Percentiles rank a stretch among this genome's conserved stretches.
Conservation (phyloP, 2,888 invertebrate species). For the Mythimna loreyi region DNA sequence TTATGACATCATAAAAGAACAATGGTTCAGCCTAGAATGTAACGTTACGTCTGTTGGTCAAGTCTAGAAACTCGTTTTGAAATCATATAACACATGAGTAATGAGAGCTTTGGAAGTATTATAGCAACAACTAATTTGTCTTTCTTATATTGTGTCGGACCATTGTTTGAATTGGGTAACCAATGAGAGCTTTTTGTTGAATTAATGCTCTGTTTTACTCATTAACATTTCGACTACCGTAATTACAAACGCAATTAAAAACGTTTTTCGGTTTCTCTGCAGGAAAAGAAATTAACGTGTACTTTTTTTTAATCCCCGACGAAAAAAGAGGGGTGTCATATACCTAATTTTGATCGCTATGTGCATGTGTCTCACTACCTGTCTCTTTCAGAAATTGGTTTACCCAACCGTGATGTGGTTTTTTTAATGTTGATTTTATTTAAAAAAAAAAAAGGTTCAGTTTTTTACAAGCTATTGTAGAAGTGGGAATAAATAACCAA, state of each 20-base stretch:
- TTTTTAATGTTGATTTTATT: no score
- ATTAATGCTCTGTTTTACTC: slow-evolving; percentile 19
- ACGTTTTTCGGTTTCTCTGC: slow-evolving; percentile 7
- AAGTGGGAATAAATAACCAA: no score
- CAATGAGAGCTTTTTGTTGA: slow-evolving; percentile 17
- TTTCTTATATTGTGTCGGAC: neutral
- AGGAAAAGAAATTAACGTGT: neutral
- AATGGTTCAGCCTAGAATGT: slow-evolving; percentile 62
- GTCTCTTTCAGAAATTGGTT: no score
- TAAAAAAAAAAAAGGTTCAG: no score
- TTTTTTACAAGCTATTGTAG: no score
- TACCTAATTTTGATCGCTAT: no score
- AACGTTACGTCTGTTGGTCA: slow-evolving; percentile 35
- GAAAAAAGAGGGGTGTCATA: no score
- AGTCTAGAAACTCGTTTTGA: slow-evolving; percentile 40
- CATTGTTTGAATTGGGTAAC: slow-evolving; percentile 16
- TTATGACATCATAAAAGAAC: slow-evolving; percentile 77
- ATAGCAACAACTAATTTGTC: slow-evolving; percentile 14
- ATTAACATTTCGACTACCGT: no score
- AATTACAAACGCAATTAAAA: no score
- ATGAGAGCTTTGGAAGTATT: slow-evolving; percentile 9
- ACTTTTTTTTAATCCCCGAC: neutral
- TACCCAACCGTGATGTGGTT: no score
- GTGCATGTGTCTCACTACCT: no score
- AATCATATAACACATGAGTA: slow-evolving; percentile 21